These are phyloP conservation scores for Hemiscyllium ocellatum DNA, from an alignment of 2,113 vertebrate species.

Conservation along the genomic window DNA sequence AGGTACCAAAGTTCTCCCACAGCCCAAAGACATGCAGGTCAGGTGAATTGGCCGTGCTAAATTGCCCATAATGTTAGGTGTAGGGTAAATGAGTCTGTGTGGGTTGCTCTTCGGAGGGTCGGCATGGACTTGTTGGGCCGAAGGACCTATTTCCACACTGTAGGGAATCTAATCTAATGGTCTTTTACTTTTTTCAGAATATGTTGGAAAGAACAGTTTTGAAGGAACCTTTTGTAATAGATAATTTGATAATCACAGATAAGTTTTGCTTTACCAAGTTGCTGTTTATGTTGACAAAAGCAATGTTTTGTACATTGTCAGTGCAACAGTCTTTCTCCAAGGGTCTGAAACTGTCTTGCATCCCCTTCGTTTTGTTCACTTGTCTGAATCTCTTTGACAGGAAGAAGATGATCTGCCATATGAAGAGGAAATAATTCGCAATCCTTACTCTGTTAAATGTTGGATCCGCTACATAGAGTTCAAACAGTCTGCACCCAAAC, in stretches of 20 bases:
- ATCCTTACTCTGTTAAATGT: conserved; percentile 85
- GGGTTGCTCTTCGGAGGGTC: no score
- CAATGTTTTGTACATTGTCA: background rate
- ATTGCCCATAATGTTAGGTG: no score
- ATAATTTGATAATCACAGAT: background rate
- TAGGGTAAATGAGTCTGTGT: no score
- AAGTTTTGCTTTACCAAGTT: background rate
- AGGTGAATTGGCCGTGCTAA: no score
- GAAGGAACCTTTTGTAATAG: background rate
- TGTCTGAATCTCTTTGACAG: conserved; percentile 46
- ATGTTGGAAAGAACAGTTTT: background rate
- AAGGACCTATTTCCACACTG: no score
- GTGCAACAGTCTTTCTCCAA: background rate
- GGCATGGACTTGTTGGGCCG: no score
- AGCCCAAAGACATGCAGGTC: no score
- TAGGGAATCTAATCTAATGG: no score
- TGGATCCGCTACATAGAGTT: conserved; percentile 87
- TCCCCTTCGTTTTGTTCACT: no score
- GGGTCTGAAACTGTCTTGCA: no score
- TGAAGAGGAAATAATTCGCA: conserved; percentile 86
- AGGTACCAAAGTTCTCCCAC: background rate
- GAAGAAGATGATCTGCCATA: conserved; percentile 87
- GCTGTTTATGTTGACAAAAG: background rate
- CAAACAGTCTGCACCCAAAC: conserved; percentile 67
- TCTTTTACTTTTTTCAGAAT: no score